Base-by-base conservation (phyloP, 2,888 invertebrate species). In the Linnaemya tessellans region DNA sequence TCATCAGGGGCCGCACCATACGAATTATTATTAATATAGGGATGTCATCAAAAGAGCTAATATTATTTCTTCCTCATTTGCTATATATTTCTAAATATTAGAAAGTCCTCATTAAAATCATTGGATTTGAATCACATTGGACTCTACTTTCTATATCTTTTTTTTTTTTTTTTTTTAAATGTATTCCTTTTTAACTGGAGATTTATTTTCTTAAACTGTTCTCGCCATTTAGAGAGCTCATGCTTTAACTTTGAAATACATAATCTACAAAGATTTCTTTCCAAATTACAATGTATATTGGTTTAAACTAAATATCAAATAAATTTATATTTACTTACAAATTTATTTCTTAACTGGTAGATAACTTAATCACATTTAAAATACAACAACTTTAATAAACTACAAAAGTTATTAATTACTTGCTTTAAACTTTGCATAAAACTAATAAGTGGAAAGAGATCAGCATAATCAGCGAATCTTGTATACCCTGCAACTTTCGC, bases 381-480 rank as follows among this genome's bases (percentile, higher is more conserved):
- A 49, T 49, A 3, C 20, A 30, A 7, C 18, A 49, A 51, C 35
- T 35, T 13, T 13, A 67, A 51, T 67, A 18, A 35, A 67, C 18
- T 35, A 35, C 49, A 35, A 51, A 35, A 67, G 51, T 51, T 67
- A 51, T 51, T 67, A 51, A 54, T 13, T 43, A 43, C 41, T 43
- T 3, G 41, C 11, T 2, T 43, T 43, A 43, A 43, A 43, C 2
- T 13, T 43, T 43, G 11, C 41, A 43, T 43, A 43, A 1, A 43
- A 13, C 41, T 3, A 43, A 3, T 13, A 43, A 43, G 13, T 43
- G 41, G 13, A 43, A 43, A 43, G 10, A 1, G 13, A 11, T 43
- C 41, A 11, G 41, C 41, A 11, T 43, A 13, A 13, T n/a, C n/a
- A n/a, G n/a, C 41, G 41, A 43, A 13, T 13, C 13, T 43, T 43